phyloP scores from a whole-genome alignment of 2,797 vertebrate species.

The Mus minutoides region DNA sequence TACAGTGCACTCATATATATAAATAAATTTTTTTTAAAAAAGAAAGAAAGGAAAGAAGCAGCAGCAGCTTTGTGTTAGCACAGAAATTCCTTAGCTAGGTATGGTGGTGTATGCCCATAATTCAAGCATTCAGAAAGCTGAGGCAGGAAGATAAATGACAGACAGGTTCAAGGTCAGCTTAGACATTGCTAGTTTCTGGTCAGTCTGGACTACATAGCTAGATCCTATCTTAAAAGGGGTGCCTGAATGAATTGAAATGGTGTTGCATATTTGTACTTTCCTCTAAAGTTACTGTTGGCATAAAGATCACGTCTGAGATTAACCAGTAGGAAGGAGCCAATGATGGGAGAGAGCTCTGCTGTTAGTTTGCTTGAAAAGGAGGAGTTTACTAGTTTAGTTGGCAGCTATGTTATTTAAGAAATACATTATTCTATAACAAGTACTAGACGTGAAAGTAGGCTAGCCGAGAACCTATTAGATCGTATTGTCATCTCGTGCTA shows the following conservation, averaged over 20 bases:
- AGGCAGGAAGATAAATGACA: neutral
- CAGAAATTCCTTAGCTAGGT: neutral
- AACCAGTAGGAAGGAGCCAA: neutral
- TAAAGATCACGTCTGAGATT: neutral
- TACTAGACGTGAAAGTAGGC: neutral
- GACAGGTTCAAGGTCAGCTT: neutral
- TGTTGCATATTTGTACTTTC: neutral
- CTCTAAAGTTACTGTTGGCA: neutral
- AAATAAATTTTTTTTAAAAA: too few relatives aligned
- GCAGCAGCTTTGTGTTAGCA: neutral
- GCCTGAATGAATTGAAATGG: neutral
- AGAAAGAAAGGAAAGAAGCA: too few relatives aligned
- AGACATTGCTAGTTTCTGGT: neutral
- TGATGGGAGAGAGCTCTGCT: neutral
- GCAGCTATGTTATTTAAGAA: constrained; percentile 12
- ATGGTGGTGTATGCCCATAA: neutral
- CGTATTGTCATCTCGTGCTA: neutral
- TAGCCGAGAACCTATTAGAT: neutral
- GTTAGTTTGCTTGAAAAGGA: constrained; percentile 12
- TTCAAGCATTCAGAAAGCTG: neutral
- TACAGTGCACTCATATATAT: too few relatives aligned
- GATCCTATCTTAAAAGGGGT: neutral
- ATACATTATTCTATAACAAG: neutral
- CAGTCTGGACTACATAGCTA: neutral
- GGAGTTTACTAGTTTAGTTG: neutral